These are phyloP conservation scores for Eleutherodactylus coqui DNA, from an alignment of 2,797 vertebrate genomes.

Conservation along the genomic window DNA sequence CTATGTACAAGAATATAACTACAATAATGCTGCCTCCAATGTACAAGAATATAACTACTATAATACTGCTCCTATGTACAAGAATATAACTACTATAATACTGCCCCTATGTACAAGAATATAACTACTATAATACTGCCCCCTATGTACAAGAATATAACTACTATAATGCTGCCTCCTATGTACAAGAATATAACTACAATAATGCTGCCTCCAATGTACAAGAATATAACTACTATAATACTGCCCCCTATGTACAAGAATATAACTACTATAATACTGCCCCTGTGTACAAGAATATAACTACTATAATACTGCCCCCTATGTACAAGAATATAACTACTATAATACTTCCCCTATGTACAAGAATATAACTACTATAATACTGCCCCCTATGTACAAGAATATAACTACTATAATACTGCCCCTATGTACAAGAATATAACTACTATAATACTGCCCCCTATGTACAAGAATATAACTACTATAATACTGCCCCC, in stretches of 20 bases:
- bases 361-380: background rate
- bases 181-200: background rate
- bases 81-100: conserved; percentile 9
- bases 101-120: background rate
- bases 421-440: too few relatives aligned
- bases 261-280: conserved; percentile 12
- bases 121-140: background rate
- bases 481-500: background rate
- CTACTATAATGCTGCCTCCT: too few relatives aligned
- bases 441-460: too few relatives aligned
- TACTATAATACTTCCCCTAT: background rate
- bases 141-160: too few relatives aligned
- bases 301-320: background rate
- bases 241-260: background rate
- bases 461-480: too few relatives aligned
- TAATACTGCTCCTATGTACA: conserved; percentile 5
- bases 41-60: conserved; percentile 8
- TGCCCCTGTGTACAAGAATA: background rate
- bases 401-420: too few relatives aligned
- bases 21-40: background rate
- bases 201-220: background rate
- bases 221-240: conserved; percentile 12
- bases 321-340: too few relatives aligned
- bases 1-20: conserved; percentile 1
- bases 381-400: background rate